These are phyloP conservation scores for Cyrtorhinus lividipennis DNA, from an alignment of 1,140 invertebrate species.

Conservation along the genomic window DNA sequence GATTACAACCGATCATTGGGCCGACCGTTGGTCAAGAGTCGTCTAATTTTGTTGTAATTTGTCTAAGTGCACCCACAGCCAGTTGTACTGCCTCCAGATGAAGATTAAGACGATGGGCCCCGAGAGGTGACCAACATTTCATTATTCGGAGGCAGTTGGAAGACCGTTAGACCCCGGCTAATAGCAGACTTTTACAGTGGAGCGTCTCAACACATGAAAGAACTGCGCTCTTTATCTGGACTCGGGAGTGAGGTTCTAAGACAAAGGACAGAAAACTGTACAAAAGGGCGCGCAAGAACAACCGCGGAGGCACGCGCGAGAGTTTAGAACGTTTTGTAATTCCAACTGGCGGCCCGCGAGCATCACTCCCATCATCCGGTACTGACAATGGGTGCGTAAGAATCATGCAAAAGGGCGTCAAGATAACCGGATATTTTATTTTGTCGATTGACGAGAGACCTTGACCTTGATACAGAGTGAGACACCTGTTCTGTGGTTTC, in stretches of 20 bases:
- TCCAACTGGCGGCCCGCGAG: not conserved
- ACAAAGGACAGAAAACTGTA: not conserved
- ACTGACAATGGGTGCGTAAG: not conserved
- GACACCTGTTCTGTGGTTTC: too few species aligned
- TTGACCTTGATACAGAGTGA: too few species aligned
- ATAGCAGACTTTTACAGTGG: not conserved
- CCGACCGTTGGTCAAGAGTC: too few species aligned
- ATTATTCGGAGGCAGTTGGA: not conserved
- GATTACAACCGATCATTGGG: too few species aligned
- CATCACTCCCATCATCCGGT: not conserved
- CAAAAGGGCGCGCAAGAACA: not conserved
- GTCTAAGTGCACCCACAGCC: too few species aligned
- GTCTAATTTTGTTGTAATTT: too few species aligned
- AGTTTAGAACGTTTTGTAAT: not conserved
- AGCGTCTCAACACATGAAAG: too few species aligned
- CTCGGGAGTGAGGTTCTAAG: not conserved
- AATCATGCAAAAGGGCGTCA: not conserved
- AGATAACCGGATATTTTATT: not conserved
- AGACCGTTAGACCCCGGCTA: not conserved
- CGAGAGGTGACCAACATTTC: conserved; percentile 1
- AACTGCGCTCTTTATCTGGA: too few species aligned
- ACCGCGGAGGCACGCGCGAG: not conserved
- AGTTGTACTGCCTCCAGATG: not conserved
- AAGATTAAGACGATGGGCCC: not conserved
- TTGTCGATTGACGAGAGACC: not conserved